A percentile compares a stretch with the other conserved stretches of the same genome.
These are phyloP conservation scores for Calypte anna DNA, from an alignment of 2,113 vertebrate genomes.

Conservation along the genomic window DNA sequence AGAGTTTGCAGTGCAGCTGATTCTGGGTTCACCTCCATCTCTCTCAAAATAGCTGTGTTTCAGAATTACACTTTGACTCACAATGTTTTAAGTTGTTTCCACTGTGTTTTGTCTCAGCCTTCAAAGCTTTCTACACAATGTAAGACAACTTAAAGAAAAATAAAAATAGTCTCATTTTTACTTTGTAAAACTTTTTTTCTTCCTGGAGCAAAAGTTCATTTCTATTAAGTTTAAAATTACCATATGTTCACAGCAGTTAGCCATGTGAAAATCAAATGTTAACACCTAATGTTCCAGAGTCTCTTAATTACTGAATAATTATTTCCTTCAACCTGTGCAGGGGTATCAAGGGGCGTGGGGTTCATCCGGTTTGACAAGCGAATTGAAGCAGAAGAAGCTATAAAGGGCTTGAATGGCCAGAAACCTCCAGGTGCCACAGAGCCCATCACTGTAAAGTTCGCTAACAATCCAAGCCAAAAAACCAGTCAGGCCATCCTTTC, in stretches of 20 bases:
- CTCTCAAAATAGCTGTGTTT: background rate
- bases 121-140: background rate
- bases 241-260: background rate
- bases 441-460: conserved; percentile 98
- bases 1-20: background rate
- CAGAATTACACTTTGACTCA: rapidly evolving
- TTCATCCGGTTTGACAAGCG: conserved; percentile 98
- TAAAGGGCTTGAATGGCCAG: conserved; percentile 98
- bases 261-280: background rate
- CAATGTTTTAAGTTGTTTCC: background rate
- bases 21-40: background rate
- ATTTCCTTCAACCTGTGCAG: conserved; percentile 69
- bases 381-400: conserved; percentile 98
- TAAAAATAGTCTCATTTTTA: too few species aligned
- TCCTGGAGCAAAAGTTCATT: background rate
- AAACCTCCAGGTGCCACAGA: conserved; percentile 95
- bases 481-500: conserved; percentile 96
- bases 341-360: conserved; percentile 94
- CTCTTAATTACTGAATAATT: background rate
- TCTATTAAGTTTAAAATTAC: background rate
- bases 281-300: background rate
- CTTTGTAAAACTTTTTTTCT: background rate
- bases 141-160: background rate
- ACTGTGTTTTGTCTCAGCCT: background rate
- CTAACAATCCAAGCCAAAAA: conserved; percentile 99